Conservation (phyloP, 2,888 invertebrate species). For the Stenotaenia linearis region DNA sequence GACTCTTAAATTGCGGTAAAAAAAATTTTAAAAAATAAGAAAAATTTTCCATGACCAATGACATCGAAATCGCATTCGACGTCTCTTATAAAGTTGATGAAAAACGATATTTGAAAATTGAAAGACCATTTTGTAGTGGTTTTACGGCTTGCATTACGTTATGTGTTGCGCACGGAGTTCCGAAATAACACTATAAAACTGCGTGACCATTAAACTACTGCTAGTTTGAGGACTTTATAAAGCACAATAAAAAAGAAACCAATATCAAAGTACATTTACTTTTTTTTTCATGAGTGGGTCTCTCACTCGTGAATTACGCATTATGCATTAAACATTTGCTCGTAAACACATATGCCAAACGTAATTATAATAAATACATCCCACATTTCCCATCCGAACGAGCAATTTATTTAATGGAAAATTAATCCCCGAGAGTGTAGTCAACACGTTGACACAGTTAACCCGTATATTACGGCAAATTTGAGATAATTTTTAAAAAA, state of each 20-base stretch:
- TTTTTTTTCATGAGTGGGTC: slow-evolving; percentile 21
- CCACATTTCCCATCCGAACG: background rate
- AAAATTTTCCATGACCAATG: background rate
- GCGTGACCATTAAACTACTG: background rate
- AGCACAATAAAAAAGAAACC: slow-evolving; percentile 7
- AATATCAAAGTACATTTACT: slow-evolving; percentile 12
- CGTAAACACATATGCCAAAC: slow-evolving; percentile 17
- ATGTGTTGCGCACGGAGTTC: background rate
- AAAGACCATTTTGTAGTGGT: background rate
- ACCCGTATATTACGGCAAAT: background rate
- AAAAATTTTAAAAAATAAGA: too few relatives aligned
- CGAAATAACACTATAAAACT: background rate
- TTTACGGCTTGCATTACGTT: background rate
- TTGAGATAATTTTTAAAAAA: background rate
- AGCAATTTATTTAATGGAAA: slow-evolving; percentile 1
- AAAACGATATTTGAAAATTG: background rate
- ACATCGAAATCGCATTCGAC: background rate
- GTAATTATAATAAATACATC: slow-evolving; percentile 8
- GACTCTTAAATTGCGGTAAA: background rate
- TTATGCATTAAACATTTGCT: background rate
- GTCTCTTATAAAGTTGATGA: background rate
- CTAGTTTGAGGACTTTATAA: slow-evolving; percentile 17
- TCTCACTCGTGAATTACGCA: slow-evolving; percentile 5
- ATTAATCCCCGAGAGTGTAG: background rate
- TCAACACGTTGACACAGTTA: background rate